phyloP scores from a whole-genome alignment of 1,140 invertebrate species.

The Lepidurus arcticus region DNA sequence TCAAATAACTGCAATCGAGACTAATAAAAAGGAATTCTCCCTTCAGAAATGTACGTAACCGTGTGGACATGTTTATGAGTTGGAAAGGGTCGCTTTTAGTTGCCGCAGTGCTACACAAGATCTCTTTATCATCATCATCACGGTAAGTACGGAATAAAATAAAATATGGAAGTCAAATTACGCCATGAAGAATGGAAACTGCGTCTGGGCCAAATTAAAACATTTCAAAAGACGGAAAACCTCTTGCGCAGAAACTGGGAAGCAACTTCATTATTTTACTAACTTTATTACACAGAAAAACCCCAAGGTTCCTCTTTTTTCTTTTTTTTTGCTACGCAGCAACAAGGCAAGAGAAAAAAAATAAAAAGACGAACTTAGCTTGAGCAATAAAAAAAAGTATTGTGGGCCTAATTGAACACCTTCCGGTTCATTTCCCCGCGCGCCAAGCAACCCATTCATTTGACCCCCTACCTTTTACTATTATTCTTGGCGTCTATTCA shows the following conservation, averaged over 20 bases:
- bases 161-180: conserved; percentile 20
- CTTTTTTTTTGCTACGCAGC: neutral
- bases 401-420: neutral
- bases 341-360: neutral
- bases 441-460: conserved; percentile 15
- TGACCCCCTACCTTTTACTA: conserved; percentile 12
- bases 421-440: neutral
- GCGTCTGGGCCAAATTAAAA: neutral
- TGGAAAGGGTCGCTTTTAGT: conserved; percentile 9
- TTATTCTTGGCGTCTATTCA: conserved; percentile 10
- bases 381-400: conserved; percentile 10
- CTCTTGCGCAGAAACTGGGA: neutral
- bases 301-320: neutral
- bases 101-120: conserved; percentile 1
- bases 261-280: neutral
- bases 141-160: conserved; percentile 16
- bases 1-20: conserved; percentile 19
- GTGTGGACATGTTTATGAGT: conserved; percentile 19
- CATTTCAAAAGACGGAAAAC: conserved; percentile 9
- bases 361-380: neutral
- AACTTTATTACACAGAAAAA: neutral
- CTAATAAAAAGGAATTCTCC: conserved; percentile 15
- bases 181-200: conserved; percentile 8
- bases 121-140: conserved; percentile 15
- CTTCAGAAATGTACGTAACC: neutral